A percentile compares a stretch with the other conserved stretches of the same genome.
These are phyloP conservation scores for Drosophila aldrichi DNA, from an alignment of 2,888 invertebrate genomes.

Conservation along the genomic window DNA sequence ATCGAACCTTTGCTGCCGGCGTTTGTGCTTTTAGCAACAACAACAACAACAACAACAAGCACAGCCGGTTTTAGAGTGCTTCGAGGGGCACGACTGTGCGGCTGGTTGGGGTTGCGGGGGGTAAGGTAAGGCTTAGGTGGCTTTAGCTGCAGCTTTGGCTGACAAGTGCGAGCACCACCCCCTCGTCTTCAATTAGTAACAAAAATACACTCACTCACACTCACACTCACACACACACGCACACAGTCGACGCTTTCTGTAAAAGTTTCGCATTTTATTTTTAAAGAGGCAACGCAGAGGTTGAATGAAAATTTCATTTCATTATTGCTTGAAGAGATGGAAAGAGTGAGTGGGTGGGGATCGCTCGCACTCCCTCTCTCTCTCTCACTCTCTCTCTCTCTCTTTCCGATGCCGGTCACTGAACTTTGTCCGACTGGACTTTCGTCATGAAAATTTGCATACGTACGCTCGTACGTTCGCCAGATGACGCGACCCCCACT, in stretches of 20 bases:
- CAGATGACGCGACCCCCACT: constrained; percentile 48
- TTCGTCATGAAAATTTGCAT: constrained; percentile 77
- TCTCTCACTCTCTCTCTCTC: neutral
- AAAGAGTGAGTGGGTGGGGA: constrained; percentile 1
- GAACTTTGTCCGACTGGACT: constrained; percentile 82
- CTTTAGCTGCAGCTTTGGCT: constrained; percentile 36
- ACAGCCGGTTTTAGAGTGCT: constrained; percentile 66
- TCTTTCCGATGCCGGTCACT: constrained; percentile 52
- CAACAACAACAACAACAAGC: constrained; percentile 44
- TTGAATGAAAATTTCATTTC: constrained; percentile 76
- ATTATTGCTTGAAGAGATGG: constrained; percentile 14
- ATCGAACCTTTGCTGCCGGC: constrained; percentile 81
- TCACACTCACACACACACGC: constrained; percentile 3
- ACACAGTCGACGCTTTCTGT: constrained; percentile 41
- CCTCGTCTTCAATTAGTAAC: constrained; percentile 53
- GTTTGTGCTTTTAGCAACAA: constrained; percentile 69
- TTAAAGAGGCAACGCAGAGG: constrained; percentile 48
- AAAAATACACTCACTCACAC: constrained; percentile 50
- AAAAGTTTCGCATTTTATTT: constrained; percentile 78
- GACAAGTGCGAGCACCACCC: constrained; percentile 57
- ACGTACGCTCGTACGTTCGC: constrained; percentile 42
- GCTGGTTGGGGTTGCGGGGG: neutral
- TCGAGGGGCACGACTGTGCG: constrained; percentile 50
- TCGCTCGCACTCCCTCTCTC: neutral
- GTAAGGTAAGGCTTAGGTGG: constrained; percentile 18